Base-by-base conservation (phyloP, 2,888 invertebrate genomes). In the Apomyelois bistriatella region DNA sequence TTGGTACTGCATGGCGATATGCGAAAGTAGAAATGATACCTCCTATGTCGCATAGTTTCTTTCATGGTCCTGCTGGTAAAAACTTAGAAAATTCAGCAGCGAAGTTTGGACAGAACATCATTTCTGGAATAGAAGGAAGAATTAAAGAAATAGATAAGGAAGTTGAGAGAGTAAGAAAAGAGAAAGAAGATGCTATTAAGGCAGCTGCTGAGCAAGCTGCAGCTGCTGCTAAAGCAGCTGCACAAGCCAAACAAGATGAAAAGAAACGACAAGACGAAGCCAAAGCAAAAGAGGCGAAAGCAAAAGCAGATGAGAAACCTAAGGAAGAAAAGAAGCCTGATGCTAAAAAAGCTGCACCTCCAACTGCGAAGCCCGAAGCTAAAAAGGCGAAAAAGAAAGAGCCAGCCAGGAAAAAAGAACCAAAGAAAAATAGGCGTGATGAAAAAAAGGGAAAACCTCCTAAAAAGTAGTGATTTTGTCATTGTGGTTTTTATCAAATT, bases 11-110 rank as follows among this genome's bases (percentile, higher is more conserved):
- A 32, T 90, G 89, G 89, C 66, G 72, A 48, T 90, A 88, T 61
- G 69, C 78, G 30, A 90, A 87, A 72, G 66, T 74, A n/a, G 89
- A 90, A 76, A 67, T 76, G 47, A 75, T 71, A 35, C 89, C 89
- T n/a, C 88, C 89, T 0, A 59, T 75, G 65, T 79, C 81, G 9
- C 48, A 64, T 22, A 53, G 56, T 12, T 70, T 79, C 4, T 74
- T 86, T 49, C 59, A 72, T 50, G 87, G 85, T 10, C 57, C 72
- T 10, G 40, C 36, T 15, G 85, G 85, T 12, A 62, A 65, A 55
- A 65, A 65, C 36, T 15, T 89, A 3, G 87, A 85, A 74, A 55
- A 61, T 4, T 3, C 58, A 5, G 72, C 58, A 7, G 70, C 62
- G 4, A 63, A 62, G 9, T 28, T 60, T 13, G 61, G 68, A 7